A percentile compares a stretch with the other conserved stretches of the same genome.
Evolutionary conservation across 2,113 vertebrate species (phyloP).

Genomic region (Tiliqua scincoides): DNA sequence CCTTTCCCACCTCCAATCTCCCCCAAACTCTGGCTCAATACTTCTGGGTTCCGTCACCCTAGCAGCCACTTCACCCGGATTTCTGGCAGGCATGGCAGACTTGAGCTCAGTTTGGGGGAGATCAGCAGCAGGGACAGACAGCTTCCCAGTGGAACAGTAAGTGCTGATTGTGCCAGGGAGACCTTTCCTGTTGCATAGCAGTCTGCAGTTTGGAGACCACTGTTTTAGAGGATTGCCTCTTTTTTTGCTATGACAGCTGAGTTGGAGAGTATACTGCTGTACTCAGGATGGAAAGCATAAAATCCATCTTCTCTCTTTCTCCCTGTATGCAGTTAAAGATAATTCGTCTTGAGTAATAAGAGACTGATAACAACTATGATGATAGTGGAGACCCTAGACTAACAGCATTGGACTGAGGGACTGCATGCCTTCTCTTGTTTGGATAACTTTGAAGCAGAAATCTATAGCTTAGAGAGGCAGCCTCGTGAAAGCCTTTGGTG

Average conservation of each 20-base stretch:
- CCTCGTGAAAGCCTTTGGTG: neutral
- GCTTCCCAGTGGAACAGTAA: too few relatives aligned
- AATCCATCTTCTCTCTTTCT: conserved; percentile 1
- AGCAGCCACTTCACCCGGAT: too few relatives aligned
- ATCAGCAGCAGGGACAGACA: too few relatives aligned
- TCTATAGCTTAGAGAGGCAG: neutral
- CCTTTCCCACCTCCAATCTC: too few relatives aligned
- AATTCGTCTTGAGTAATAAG: neutral
- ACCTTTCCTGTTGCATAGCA: too few relatives aligned
- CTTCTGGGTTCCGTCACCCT: too few relatives aligned
- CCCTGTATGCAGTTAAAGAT: neutral
- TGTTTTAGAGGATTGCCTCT: too few relatives aligned
- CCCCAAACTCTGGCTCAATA: too few relatives aligned
- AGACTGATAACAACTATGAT: neutral
- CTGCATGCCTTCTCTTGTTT: conserved; percentile 7
- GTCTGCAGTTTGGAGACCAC: too few relatives aligned
- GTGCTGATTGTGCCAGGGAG: too few relatives aligned
- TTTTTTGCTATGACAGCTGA: neutral
- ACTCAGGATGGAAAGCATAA: conserved; percentile 1
- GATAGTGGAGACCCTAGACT: neutral
- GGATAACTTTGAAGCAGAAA: conserved; percentile 19
- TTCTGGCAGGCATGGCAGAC: too few relatives aligned
- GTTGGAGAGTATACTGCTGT: neutral
- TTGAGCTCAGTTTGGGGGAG: too few relatives aligned
- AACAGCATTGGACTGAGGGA: neutral